Evolutionary conservation across 1,140 invertebrate genomes (phyloP).

Genomic region (Dendroctonus valens): DNA sequence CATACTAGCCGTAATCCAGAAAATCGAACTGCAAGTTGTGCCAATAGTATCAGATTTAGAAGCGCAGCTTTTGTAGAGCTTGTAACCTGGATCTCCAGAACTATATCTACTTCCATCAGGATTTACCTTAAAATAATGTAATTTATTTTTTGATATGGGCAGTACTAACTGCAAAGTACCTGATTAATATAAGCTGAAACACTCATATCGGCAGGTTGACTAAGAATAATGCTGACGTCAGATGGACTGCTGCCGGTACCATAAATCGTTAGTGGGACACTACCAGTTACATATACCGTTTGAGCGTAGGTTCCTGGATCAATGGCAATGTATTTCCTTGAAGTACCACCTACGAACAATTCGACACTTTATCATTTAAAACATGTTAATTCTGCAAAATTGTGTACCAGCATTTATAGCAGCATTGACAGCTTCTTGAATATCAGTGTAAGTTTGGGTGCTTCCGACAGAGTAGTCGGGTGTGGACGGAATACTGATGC

Average conservation of each 20-base stretch:
- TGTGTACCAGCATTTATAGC: slow-evolving; percentile 14
- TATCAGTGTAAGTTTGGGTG: slow-evolving; percentile 12
- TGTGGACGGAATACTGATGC: slow-evolving; percentile 6
- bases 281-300: slow-evolving; percentile 15
- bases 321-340: slow-evolving; percentile 23
- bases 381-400: not conserved
- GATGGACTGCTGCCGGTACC: slow-evolving; percentile 14
- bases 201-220: slow-evolving; percentile 4
- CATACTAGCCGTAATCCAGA: slow-evolving; percentile 2
- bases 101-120: slow-evolving; percentile 2
- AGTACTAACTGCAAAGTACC: not conserved
- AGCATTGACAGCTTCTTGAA: slow-evolving; percentile 27
- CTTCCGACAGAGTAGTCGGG: slow-evolving; percentile 17
- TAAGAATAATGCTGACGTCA: slow-evolving; percentile 8
- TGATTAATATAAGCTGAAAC: slow-evolving; percentile 7
- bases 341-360: slow-evolving; percentile 7
- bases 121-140: slow-evolving; percentile 4
- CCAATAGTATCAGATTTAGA: slow-evolving; percentile 12
- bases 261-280: slow-evolving; percentile 20
- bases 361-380: not conserved
- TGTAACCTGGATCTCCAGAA: slow-evolving; percentile 17
- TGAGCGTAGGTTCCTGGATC: slow-evolving; percentile 15
- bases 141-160: not conserved
- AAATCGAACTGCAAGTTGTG: slow-evolving; percentile 15
- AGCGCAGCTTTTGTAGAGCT: slow-evolving; percentile 12